Conservation (phyloP, 2,113 vertebrate genomes). For the Prionailurus viverrinus region DNA sequence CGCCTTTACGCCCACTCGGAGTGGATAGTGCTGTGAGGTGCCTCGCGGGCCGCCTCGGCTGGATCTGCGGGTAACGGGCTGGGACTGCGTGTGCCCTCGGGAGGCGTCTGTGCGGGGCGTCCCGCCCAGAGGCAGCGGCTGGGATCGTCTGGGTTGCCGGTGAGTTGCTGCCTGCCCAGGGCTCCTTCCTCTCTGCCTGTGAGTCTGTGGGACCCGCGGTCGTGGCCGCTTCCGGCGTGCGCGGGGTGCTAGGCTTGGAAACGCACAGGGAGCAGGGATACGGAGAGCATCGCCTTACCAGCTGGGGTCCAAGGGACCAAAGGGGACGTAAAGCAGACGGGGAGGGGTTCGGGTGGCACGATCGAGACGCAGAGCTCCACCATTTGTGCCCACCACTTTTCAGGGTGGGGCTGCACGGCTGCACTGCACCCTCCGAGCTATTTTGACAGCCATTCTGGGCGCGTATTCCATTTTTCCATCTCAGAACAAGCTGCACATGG, state of each 20-base stretch:
- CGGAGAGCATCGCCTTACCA: neutral
- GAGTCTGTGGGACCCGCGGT: neutral
- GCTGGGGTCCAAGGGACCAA: neutral
- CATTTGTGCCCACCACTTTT: neutral
- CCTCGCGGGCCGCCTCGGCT: neutral
- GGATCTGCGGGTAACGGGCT: neutral
- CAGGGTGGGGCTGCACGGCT: conserved; percentile 61
- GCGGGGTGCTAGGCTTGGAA: neutral
- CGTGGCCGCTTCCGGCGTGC: neutral
- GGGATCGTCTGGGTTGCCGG: conserved; percentile 10
- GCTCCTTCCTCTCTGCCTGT: neutral
- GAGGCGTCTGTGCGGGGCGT: neutral
- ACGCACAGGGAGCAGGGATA: neutral
- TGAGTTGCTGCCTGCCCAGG: conserved; percentile 46
- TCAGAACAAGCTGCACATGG: conserved; percentile 40
- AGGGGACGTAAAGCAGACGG: neutral
- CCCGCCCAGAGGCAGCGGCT: neutral
- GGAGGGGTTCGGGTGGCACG: neutral
- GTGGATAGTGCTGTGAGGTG: conserved; percentile 27
- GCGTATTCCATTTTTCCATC: conserved; percentile 42
- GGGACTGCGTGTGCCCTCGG: neutral
- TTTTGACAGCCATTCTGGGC: conserved; percentile 48
- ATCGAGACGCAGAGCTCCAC: neutral
- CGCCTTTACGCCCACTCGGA: neutral
- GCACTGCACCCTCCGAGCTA: neutral